Base-by-base conservation (phyloP, 2,888 invertebrate species). In the Leptinotarsa rubiginosa region DNA sequence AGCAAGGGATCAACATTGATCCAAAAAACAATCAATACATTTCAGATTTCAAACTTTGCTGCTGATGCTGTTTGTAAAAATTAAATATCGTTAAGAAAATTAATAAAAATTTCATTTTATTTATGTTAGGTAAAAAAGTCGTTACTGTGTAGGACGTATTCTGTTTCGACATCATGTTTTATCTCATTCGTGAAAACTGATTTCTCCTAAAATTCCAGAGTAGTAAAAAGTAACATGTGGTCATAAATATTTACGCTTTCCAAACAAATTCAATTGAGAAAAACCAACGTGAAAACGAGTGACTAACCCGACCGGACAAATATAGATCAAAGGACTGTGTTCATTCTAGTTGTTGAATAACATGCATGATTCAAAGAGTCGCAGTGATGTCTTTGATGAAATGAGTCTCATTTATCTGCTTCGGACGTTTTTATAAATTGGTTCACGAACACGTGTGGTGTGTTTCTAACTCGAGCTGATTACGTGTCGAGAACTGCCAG, bases 261-360 rank as follows among this genome's bases (percentile, higher is more conserved):
- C 62, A 31, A 41, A 62, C 31, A 41, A 62, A 62, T n/a, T 10
- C 62, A 31, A 62, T 62, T 62, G 62, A 62, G 41, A 62, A 62
- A 62, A 62, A 16, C 25, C 10, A 62, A 25, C 31, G 31, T 41
- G n/a, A 62, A 62, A 62, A 25, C 3, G 4, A 62, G 13, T 62
- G 62, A 62, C 62, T 62, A 62, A 62, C 62, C 12, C 62, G 16
- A 62, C 25, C 25, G n/a, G 62, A 67, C 67, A 49, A 50, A 49
- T 67, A 67, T 70, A 74, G 74, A 74, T 74, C 74, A 70, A 70
- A 74, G 67, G 62, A 47, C 47, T 56, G 31, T 59, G 69, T 62
- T 41, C 67, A 74, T 68, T 62, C 69, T 73, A 25, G 69, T 65
- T 73, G 65, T 65, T 69, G 69, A 49, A 54, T 20, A 62, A 50